Evolutionary conservation across 2,113 vertebrate species (phyloP).

Genomic region (Pteronura brasiliensis): DNA sequence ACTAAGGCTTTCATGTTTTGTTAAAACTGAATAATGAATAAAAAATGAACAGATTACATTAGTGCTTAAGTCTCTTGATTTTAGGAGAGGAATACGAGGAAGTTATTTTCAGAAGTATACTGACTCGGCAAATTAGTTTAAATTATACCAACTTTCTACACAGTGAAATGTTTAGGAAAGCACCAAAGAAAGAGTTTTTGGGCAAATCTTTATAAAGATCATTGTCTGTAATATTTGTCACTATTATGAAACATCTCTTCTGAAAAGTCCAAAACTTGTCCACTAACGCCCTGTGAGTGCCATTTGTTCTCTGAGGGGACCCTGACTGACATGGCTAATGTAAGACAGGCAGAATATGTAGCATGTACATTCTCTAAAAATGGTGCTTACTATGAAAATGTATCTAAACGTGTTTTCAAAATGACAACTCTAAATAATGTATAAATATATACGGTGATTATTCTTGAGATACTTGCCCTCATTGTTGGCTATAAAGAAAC

Average conservation of each 20-base stretch:
- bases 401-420: background rate
- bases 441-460: background rate
- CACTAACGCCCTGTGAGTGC: background rate
- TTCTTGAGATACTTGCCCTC: background rate
- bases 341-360: background rate
- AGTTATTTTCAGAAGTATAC: background rate
- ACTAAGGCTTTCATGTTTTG: background rate
- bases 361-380: background rate
- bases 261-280: background rate
- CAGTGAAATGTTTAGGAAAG: conserved; percentile 1
- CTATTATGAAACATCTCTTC: background rate
- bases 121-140: background rate
- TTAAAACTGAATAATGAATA: background rate
- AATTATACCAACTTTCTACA: background rate
- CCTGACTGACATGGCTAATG: background rate
- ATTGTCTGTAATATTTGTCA: background rate
- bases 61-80: background rate
- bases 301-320: background rate
- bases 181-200: background rate
- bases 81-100: background rate
- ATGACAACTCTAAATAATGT: background rate
- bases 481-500: background rate
- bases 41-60: background rate
- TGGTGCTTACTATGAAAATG: background rate
- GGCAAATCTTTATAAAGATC: background rate